Evolutionary conservation across 2,888 invertebrate genomes (phyloP), one percentile per base, ranked within the genome.

Genomic region (Orthosia cruda): DNA sequence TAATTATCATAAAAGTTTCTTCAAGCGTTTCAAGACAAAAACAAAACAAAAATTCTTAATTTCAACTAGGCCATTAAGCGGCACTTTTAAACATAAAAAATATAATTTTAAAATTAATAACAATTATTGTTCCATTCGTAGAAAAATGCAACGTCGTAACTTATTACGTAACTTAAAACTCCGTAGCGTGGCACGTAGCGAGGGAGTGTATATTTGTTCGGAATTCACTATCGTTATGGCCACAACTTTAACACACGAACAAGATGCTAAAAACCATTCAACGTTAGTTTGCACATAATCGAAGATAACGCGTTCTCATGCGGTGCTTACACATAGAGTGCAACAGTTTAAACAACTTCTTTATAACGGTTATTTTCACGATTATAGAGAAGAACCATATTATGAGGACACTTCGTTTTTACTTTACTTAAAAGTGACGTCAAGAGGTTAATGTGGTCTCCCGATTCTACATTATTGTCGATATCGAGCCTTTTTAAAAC

Each of bases 351-450:
- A 80, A 82, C 69, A 61, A 73, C 77, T 75, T 74, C 40, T n/a
- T 68, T 72, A 71, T 84, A 74, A 82, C 71, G 77, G 77, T 76
- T 63, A 81, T 23, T 72, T 69, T 67, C 79, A 77, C 77, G 80
- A 87, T 86, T 87, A 87, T 84, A 80, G 77, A 77, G 77, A 81
- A 82, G 55, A 74, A 72, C 69, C 77, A 63, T 72, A 79, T 77
- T 72, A 86, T 71, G 67, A 62, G 74, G 78, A 84, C 74, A 77
- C 79, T 84, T 81, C 47, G 58, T 50, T 80, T 89, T 90, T 87
- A 90, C 89, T 94, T 95, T 93, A 95, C 91, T 95, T 86, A 87
- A 86, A 87, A 85, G 86, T 92, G 89, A 91, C 91, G 85, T 84
- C 84, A 88, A 89, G 82, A 77, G 71, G 77, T 88, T 78, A 85